Evolutionary conservation across 2,797 vertebrate genomes (phyloP), one percentile per base, ranked within the genome.

Genomic region (Gymnocypris eckloni): DNA sequence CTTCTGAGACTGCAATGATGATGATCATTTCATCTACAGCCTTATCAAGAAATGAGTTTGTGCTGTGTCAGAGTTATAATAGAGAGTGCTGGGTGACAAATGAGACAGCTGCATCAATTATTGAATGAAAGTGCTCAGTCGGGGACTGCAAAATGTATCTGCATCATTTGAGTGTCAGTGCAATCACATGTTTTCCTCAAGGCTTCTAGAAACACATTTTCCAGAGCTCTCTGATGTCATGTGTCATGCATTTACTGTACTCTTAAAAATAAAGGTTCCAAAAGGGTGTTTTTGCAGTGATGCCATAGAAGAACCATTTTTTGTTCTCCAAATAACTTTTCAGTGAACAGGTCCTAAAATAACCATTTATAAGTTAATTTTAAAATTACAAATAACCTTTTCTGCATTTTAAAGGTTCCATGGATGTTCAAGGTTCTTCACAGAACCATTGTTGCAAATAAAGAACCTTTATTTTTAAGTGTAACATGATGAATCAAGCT

Each of bases 71-170:
- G 28, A 56, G 20, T 22, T 28, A 20, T 72, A 56, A 76, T 37
- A n/a, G 9, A 67, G 45, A 41, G 75, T 15, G 75, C 50, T 18
- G 33, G 75, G 12, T 56, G 33, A 39, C 39, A 43, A 61, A 79
- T 43, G 18, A 70, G 52, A 82, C 39, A 69, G 61, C 73, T 78
- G 73, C 41, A 61, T 82, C 75, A 66, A 61, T 86, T 86, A 82
- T 79, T 86, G 50, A 86, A 50, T 15, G 48, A 79, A 33, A 82
- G 37, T 25, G 70, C 45, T 43, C 56, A 12, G 4, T 77, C 11
- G 13, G 54, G 80, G 78, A 69, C 37, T 70, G 61, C 50, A 6
- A 56, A 43, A 76, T 80, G 10, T 81, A 52, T 75, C n/a, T 69
- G 39, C 48, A 48, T 76, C 52, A 64, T 2, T 80, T 13, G n/a